These are phyloP conservation scores for Xerus rutilus DNA, from an alignment of 2,797 vertebrate species.

Conservation along the genomic window DNA sequence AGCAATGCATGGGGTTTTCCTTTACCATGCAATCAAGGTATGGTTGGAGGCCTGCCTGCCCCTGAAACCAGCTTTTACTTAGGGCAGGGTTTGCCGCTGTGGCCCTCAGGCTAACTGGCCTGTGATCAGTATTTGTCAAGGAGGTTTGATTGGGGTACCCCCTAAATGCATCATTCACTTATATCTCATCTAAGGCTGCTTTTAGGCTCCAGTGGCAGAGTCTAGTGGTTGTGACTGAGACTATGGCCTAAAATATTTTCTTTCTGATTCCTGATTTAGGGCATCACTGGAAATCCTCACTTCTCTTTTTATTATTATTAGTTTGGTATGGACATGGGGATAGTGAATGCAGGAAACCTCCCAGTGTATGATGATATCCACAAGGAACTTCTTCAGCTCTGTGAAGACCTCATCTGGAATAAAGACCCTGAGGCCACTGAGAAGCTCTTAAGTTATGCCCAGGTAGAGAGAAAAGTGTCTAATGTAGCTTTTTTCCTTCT, in stretches of 20 bases:
- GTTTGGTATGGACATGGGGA: conserved; percentile 99
- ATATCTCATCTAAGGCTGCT: background rate
- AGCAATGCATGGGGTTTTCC: conserved; percentile 97
- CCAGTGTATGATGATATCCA: conserved; percentile 97
- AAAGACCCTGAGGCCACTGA: conserved; percentile 95
- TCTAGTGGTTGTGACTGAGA: background rate
- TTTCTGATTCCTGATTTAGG: background rate
- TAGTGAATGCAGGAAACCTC: conserved; percentile 97
- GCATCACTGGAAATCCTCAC: background rate
- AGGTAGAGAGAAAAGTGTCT: conserved; percentile 88
- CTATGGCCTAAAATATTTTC: background rate
- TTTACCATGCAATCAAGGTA: conserved; percentile 98
- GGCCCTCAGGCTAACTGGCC: too few relatives aligned
- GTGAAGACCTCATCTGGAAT: conserved; percentile 98
- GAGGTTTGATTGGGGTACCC: background rate
- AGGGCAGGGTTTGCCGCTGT: background rate
- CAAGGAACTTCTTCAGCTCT: conserved; percentile 94
- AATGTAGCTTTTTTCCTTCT: background rate
- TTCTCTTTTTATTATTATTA: conserved; percentile 75
- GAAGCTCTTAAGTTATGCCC: conserved; percentile 95
- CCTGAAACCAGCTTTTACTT: background rate
- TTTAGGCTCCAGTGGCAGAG: background rate
- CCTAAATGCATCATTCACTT: background rate
- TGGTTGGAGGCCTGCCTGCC: background rate
- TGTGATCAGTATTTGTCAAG: background rate